Evolutionary conservation across 1,140 invertebrate genomes (phyloP), one percentile per base, ranked within the genome.

Genomic region (Armadillidium nasatum): DNA sequence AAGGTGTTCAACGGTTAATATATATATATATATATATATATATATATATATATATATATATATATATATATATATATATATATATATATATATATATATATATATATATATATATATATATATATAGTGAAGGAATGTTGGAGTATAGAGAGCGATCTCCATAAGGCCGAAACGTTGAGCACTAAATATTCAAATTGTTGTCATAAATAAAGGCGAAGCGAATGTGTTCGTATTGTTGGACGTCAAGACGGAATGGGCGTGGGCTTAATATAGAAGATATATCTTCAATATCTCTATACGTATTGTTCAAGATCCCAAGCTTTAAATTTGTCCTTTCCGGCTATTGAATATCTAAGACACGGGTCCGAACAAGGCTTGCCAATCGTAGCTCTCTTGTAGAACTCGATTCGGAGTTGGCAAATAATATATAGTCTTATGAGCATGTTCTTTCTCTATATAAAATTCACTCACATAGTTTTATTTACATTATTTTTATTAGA

Each of bases 101-200:
- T 60, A 15, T n/a, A 60, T 60, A 60, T 60, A 60, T 60, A 60
- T 60, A 60, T 60, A 60, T 60, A 60, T 60, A 60, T 60, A 60
- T 60, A 60, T 60, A 60, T 60, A 3, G 7, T 60, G 7, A 2
- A 13, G 11, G 50, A 15, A 15, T 60, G 11, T 19, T 60, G 11
- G 2, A 13, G 11, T 19, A 15, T 60, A 13, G 11, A 60, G 50
- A 60, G 50, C 50, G 50, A 60, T 15, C 7, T 19, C 50, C 50
- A 15, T 19, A 60, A 15, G 50, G 11, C 11, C 50, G 50, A 60
- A 60, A 60, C 11, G 50, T 19, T 60, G 11, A 60, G 50, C 19
- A 19, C 50, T 60, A 60, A 60, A 60, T 60, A 60, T 60, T 60
- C 50, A 60, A 60, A 60, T 60, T 60, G 11, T 13, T 60, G 50